Conservation (phyloP, 2,113 vertebrate genomes). For the Plecturocebus donacophilus region DNA sequence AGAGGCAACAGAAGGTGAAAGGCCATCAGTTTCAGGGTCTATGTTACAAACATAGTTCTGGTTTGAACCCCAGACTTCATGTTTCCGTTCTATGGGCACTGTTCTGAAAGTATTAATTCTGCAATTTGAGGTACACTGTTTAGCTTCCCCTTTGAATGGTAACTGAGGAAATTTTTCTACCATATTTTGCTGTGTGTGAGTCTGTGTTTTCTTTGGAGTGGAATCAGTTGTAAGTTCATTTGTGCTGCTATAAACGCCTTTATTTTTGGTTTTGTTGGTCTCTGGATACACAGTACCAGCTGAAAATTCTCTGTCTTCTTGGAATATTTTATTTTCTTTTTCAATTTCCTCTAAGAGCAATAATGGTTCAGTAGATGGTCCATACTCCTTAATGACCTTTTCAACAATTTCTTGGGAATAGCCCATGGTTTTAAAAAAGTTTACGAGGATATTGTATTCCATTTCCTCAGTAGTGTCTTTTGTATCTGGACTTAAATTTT, state of each 20-base stretch:
- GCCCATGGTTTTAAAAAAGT: constrained; percentile 99
- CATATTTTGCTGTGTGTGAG: constrained; percentile 53
- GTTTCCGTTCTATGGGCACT: constrained; percentile 62
- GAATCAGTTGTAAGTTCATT: constrained; percentile 63
- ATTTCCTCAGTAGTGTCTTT: constrained; percentile 92
- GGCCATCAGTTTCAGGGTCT: constrained; percentile 78
- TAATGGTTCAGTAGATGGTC: constrained; percentile 93
- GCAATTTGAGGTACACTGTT: constrained; percentile 59
- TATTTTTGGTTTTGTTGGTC: constrained; percentile 66
- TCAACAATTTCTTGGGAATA: constrained; percentile 95
- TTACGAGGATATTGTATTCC: constrained; percentile 96
- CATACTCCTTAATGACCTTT: constrained; percentile 91
- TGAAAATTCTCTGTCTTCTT: constrained; percentile 71
- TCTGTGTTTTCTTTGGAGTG: constrained; percentile 71
- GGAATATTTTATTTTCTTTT: constrained; percentile 86
- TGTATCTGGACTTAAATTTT: constrained; percentile 72
- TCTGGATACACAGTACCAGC: constrained; percentile 28
- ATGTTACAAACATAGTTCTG: constrained; percentile 52
- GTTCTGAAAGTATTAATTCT: constrained; percentile 68
- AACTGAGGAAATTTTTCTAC: constrained; percentile 37
- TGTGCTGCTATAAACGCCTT: constrained; percentile 40
- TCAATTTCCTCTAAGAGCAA: constrained; percentile 94
- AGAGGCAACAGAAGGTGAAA: not conserved
- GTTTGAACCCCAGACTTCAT: constrained; percentile 35
- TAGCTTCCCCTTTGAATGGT: constrained; percentile 66